Evolutionary conservation across 2,113 vertebrate species (phyloP).

Genomic region (Holacanthus passer): DNA sequence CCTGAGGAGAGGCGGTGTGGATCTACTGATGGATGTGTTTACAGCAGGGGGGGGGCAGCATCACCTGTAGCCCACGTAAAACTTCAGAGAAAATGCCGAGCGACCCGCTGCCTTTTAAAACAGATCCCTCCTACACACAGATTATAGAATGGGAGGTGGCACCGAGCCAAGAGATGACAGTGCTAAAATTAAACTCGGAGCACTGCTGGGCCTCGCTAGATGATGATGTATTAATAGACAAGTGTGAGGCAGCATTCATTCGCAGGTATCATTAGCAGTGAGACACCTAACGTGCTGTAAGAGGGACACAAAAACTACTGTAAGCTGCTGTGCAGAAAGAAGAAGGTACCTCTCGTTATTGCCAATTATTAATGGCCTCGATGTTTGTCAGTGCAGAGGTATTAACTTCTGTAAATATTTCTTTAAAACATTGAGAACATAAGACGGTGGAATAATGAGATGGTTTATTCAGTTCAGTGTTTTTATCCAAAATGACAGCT

Average conservation of each 20-base stretch:
- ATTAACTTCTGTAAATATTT: neutral
- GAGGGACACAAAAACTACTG: neutral
- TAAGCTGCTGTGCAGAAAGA: neutral
- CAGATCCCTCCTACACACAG: constrained; percentile 54
- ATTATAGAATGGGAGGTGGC: constrained; percentile 71
- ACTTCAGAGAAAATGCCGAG: constrained; percentile 32
- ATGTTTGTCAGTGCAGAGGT: neutral
- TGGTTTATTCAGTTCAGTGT: neutral
- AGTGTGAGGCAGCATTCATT: constrained; percentile 68
- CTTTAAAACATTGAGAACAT: neutral
- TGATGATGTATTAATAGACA: constrained; percentile 81
- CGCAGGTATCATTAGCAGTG: constrained; percentile 58
- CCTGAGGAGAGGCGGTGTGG: neutral
- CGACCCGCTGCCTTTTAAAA: constrained; percentile 54
- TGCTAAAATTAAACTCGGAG: constrained; percentile 80
- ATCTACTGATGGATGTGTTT: constrained; percentile 30
- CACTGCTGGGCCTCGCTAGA: constrained; percentile 60
- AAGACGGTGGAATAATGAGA: neutral
- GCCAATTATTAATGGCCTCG: neutral
- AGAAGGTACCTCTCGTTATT: neutral
- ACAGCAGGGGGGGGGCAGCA: constrained; percentile 26
- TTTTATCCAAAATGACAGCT: neutral
- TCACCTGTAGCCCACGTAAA: constrained; percentile 56
- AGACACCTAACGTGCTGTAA: constrained; percentile 22
- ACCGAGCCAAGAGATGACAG: constrained; percentile 73